Percentiles rank a stretch among this genome's conserved stretches.
Evolutionary conservation across 2,888 invertebrate genomes (phyloP).

Genomic region (Latrodectus hesperus): DNA sequence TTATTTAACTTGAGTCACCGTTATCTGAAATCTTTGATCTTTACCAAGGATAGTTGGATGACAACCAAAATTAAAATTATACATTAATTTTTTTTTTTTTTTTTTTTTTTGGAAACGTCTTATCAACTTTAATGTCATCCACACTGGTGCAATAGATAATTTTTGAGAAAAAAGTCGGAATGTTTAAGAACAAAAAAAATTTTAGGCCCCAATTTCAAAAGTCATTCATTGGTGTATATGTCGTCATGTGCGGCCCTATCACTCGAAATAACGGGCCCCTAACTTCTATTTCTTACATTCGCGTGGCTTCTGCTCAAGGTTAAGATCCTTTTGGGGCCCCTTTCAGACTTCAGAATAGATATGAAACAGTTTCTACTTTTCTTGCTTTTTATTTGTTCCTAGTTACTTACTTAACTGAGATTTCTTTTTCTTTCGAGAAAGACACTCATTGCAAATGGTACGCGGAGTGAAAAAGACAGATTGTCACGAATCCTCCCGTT

Average conservation of each 20-base stretch:
- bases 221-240: slow-evolving; percentile 1
- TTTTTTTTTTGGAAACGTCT: too few relatives aligned
- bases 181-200: too few relatives aligned
- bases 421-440: not conserved
- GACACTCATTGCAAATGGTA: slow-evolving; percentile 33
- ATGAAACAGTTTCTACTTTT: slow-evolving; percentile 21
- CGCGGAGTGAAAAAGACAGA: slow-evolving; percentile 37
- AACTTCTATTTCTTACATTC: not conserved
- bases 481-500: slow-evolving; percentile 31
- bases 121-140: too few relatives aligned
- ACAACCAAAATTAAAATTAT: too few relatives aligned
- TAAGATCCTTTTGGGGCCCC: slow-evolving; percentile 17
- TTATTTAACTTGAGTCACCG: too few relatives aligned
- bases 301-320: slow-evolving; percentile 27
- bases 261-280: slow-evolving; percentile 23
- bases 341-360: slow-evolving; percentile 15
- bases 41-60: too few relatives aligned
- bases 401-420: not conserved
- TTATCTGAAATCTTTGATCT: too few relatives aligned
- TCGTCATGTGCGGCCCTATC: slow-evolving; percentile 12
- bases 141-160: too few relatives aligned
- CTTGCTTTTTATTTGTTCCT: not conserved
- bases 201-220: not conserved
- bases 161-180: too few relatives aligned
- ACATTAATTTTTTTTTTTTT: too few relatives aligned